Evolutionary conservation across 2,888 invertebrate species (phyloP), one percentile per base, ranked within the genome.

Genomic region (Drosophila meridiana): DNA sequence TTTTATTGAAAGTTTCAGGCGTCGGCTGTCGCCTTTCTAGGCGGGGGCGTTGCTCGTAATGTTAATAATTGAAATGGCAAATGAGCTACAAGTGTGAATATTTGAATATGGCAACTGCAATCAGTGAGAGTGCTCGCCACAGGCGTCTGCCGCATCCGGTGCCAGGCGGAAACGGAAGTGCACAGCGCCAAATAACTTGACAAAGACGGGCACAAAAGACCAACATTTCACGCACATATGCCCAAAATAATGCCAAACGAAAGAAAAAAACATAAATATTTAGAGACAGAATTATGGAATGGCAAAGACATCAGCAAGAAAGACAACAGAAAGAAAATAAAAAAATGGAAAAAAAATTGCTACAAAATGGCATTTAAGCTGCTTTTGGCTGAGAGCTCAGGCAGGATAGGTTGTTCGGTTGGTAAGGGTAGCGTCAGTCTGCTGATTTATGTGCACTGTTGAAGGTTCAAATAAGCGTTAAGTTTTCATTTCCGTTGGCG

Each of bases 391-490:
- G 55, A 69, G 80, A 61, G 38, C 52, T 70, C 50, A 36, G 28
- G 28, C 47, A 34, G 34, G n/a, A 34, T 34, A 34, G 34, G 34
- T 20, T 20, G 38, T 13, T 38, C 38, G 38, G 38, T 1, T 4
- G 11, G 38, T 42, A n/a, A 7, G 50, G 69, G 69, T 47, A 68
- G 81, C 71, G 72, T 71, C 78, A 82, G 87, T 83, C 86, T 80
- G 75, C 71, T 87, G 87, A 87, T 87, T 87, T 87, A 87, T 87
- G 87, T 87, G 88, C 87, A 86, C 87, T 80, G 90, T 88, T 87
- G 86, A 87, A 83, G 87, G 87, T 89, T 87, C 87, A 87, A 87
- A 87, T 87, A 87, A 87, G 90, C 87, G 87, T 87, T 87, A 87
- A 87, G 87, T 89, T 87, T 89, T 87, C 87, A 87, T 87, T 87